Evolutionary conservation across 64 coral and sea anemone genomes (phyloP).

Genomic region (Porites lutea): DNA sequence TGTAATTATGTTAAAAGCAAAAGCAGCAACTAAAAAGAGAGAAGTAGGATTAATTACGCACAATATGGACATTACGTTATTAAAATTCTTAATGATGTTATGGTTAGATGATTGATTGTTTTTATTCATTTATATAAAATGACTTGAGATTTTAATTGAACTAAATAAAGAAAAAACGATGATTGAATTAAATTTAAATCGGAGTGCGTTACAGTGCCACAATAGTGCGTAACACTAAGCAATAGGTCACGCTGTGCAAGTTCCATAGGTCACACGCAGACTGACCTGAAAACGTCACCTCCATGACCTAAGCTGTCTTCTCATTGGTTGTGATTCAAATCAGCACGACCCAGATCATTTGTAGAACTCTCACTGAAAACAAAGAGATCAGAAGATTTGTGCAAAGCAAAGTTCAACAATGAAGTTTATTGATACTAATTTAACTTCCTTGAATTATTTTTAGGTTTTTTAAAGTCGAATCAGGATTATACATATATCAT

Average conservation of each 20-base stretch:
- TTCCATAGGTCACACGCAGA: not conserved
- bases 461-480: no score
- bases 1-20: not conserved
- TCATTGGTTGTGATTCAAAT: slow-evolving; percentile 32
- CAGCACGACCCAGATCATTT: not conserved
- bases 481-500: no score
- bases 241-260: not conserved
- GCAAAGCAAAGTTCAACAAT: not conserved
- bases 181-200: no score
- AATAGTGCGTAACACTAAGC: no score
- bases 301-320: slow-evolving; percentile 3
- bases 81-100: not conserved
- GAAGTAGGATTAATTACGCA: no score
- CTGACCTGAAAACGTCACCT: slow-evolving; percentile 36
- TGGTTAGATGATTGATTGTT: not conserved
- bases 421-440: no score
- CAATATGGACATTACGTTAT: no score
- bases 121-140: not conserved
- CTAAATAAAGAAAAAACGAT: not conserved
- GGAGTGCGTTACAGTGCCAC: not conserved
- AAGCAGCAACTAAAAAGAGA: not conserved
- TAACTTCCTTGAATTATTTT: no score
- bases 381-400: not conserved
- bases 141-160: not conserved
- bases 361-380: slow-evolving; percentile 35